phyloP scores from a whole-genome alignment of 2,113 vertebrate species.

The Cynopterus brachyotis region DNA sequence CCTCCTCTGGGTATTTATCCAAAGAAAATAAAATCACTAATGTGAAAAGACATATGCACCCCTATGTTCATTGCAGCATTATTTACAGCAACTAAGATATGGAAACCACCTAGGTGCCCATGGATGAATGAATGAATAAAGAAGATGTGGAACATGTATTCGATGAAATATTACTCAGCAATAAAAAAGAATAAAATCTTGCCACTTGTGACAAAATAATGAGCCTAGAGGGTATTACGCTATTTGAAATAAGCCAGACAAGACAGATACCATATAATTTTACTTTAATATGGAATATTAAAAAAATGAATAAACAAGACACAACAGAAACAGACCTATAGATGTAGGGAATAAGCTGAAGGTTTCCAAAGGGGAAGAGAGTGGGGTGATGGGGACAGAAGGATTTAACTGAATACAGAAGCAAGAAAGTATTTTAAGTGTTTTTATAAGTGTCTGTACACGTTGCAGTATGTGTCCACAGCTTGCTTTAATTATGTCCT shows the following conservation, averaged over 20 bases:
- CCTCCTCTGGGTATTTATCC: background rate
- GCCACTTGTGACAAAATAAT: background rate
- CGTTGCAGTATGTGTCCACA: background rate
- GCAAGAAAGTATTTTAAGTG: background rate
- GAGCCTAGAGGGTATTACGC: background rate
- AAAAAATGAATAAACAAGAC: background rate
- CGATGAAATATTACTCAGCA: background rate
- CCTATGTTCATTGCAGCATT: background rate
- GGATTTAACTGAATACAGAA: background rate
- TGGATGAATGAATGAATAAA: background rate
- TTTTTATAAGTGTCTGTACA: background rate
- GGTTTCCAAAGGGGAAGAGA: background rate
- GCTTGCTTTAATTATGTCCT: background rate
- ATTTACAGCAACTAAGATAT: background rate
- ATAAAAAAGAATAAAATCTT: background rate
- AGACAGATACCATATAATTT: background rate
- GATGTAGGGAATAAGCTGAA: background rate
- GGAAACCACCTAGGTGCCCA: background rate
- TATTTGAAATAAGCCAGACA: background rate
- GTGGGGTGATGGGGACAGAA: background rate
- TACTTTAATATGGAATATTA: background rate
- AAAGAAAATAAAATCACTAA: background rate
- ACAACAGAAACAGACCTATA: background rate
- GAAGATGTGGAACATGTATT: background rate
- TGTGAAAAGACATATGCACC: background rate